Base-by-base conservation (phyloP, 2,888 invertebrate species). In the Acronicta psi region DNA sequence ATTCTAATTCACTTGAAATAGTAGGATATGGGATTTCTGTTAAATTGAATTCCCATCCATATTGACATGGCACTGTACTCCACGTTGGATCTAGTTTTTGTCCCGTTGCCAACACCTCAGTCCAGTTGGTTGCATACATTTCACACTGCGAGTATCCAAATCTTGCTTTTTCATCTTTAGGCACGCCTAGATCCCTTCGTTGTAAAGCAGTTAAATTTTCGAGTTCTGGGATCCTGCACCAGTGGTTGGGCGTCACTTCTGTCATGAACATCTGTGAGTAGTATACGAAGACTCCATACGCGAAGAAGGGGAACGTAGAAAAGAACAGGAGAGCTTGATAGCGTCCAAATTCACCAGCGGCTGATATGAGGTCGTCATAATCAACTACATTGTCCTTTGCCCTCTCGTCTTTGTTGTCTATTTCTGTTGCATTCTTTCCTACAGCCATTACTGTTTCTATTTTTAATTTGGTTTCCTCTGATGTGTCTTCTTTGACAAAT, bases 21-120 rank as follows among this genome's bases (percentile, higher is more conserved):
- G 89, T 90, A 11, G 86, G 80, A 57, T 90, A 90, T 2, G 90
- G 89, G 69, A 90, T 88, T 53, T 89, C 89, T 23, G 82, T 81
- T 71, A 75, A 81, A 55, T 89, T 84, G 34, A 86, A 89, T 58
- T 90, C 89, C 90, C 89, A 90, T 51, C 90, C 90, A 55, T 85
- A 50, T 71, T 80, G 76, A 75, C 89, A 90, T 8, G 85, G 75
- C 25, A 79, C 75, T 25, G 73, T 82, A 18, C 45, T 61, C 89
- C 89, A 89, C 2, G 79, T 74, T 16, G 58, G 49, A 58, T 88
- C 70, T 14, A 86, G 85, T 16, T 34, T 65, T 25, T 54, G 61
- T 36, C 82, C 84, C 2, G 59, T 74, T 44, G 54, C 43, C 14
- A 88, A 69, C 13, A 86, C 77, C 8, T 85, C 80, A 14, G 81